A percentile compares a stretch with the other conserved stretches of the same genome.
phyloP scores from a whole-genome alignment of 2,113 vertebrate species.

The Euleptes europaea region DNA sequence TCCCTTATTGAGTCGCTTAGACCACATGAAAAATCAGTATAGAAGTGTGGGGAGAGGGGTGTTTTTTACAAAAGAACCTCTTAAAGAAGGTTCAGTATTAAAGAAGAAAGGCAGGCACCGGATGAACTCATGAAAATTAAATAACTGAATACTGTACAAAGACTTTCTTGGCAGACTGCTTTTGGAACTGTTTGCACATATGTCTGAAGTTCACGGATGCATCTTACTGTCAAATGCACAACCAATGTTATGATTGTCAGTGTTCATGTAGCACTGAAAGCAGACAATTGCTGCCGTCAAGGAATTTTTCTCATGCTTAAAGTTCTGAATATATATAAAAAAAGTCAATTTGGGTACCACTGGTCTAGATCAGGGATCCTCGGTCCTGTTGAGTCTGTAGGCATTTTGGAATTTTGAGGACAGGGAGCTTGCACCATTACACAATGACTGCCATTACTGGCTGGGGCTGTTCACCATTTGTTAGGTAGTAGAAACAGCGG shows the following conservation, averaged over 20 bases:
- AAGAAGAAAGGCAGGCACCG: neutral
- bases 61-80: no score
- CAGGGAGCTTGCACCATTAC: no score
- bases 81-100: neutral
- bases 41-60: neutral
- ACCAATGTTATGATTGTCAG: neutral
- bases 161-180: neutral
- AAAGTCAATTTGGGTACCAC: conserved; percentile 13
- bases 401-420: no score
- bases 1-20: neutral
- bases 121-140: neutral
- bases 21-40: neutral
- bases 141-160: neutral
- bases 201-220: neutral
- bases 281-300: conserved; percentile 13
- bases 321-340: conserved; percentile 8
- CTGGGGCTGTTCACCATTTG: no score
- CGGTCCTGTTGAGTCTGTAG: no score
- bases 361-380: neutral
- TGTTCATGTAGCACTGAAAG: conserved; percentile 26
- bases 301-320: conserved; percentile 14
- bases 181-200: neutral
- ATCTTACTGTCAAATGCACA: neutral
- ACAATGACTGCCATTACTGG: no score
- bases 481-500: no score